phyloP scores from a whole-genome alignment of 2,888 invertebrate species.

The Amphipoea oculea region DNA sequence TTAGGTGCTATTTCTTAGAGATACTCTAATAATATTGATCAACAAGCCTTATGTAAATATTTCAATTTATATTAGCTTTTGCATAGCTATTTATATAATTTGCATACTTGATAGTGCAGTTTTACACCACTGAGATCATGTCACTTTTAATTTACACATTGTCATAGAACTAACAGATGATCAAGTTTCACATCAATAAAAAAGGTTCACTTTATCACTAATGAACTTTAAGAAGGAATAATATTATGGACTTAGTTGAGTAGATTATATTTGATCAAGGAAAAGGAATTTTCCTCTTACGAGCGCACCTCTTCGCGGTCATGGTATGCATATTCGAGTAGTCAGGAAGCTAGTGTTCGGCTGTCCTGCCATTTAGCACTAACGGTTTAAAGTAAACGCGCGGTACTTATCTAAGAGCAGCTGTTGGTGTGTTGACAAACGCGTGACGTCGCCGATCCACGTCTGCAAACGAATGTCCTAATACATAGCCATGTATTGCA shows the following conservation, averaged over 20 bases:
- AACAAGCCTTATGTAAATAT: conserved; percentile 38
- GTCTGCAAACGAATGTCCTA: conserved; percentile 22
- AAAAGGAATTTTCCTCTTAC: conserved; percentile 58
- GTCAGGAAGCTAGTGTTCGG: conserved; percentile 63
- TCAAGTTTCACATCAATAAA: conserved; percentile 34
- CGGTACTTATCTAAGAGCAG: conserved; percentile 68
- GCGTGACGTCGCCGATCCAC: conserved; percentile 49
- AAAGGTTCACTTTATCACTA: conserved; percentile 8
- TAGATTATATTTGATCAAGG: conserved; percentile 21
- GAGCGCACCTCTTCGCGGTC: conserved; percentile 19
- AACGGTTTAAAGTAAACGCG: conserved; percentile 63
- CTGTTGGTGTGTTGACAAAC: conserved; percentile 66
- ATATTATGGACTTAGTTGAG: neutral
- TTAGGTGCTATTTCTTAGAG: neutral
- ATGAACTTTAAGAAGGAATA: conserved; percentile 23
- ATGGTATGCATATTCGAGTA: conserved; percentile 56
- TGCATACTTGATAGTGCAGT: conserved; percentile 43
- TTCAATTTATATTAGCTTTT: conserved; percentile 14
- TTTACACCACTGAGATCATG: conserved; percentile 26
- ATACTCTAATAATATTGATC: conserved; percentile 14
- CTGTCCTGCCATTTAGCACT: conserved; percentile 52
- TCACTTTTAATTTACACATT: conserved; percentile 44
- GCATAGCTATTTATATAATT: conserved; percentile 43
- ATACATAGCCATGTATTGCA: neutral
- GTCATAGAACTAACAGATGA: conserved; percentile 18